These are phyloP conservation scores for Halocynthia aurantium DNA, from an alignment of 23 tunicate genomes.

Conservation along the genomic window DNA sequence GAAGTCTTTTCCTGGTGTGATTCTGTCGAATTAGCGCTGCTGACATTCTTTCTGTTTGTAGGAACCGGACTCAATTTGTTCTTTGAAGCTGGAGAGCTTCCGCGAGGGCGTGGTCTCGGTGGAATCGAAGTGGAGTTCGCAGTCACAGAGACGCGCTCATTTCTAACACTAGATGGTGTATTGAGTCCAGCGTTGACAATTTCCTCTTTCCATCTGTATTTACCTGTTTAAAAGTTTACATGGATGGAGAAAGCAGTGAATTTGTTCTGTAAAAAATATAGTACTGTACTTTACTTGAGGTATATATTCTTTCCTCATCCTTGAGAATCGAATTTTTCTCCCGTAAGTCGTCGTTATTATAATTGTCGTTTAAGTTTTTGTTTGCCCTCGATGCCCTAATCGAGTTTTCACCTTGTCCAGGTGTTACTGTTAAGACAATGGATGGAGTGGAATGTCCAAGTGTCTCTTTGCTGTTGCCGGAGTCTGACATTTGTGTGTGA, in stretches of 20 bases:
- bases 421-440: conserved; percentile 6
- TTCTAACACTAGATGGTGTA: background rate
- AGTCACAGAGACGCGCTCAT: background rate
- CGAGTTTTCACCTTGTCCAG: conserved; percentile 28
- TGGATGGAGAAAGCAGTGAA: too few relatives aligned
- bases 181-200: background rate
- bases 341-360: background rate
- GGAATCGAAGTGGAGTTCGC: background rate
- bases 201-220: too few relatives aligned
- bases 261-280: too few relatives aligned
- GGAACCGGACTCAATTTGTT: too few relatives aligned
- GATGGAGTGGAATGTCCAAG: background rate
- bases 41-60: background rate
- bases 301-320: too few relatives aligned
- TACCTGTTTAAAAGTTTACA: too few relatives aligned
- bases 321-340: background rate
- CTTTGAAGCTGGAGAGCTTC: background rate
- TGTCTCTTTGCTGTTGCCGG: too few relatives aligned
- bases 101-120: background rate
- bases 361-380: background rate
- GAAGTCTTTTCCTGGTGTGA: background rate
- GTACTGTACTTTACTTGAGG: too few relatives aligned
- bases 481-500: too few relatives aligned
- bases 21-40: background rate
- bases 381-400: background rate